Evolutionary conservation across 2,113 vertebrate genomes (phyloP), one percentile per base, ranked within the genome.

Genomic region (Chinchilla lanigera): DNA sequence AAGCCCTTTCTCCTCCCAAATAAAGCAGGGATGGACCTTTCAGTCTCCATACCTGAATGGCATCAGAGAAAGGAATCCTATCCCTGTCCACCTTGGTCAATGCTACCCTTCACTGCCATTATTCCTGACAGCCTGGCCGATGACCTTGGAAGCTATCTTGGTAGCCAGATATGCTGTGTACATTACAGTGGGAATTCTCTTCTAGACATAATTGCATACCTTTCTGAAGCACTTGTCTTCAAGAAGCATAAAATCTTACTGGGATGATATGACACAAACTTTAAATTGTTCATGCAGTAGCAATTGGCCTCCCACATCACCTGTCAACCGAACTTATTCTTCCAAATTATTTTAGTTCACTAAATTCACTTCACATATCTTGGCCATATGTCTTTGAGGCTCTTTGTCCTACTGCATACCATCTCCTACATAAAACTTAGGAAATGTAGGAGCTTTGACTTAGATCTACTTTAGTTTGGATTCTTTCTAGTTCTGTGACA

Each of bases 1-100:
- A 89, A 93, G 67, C 47, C 81, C 56, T 11, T 50, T 58, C 86
- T 63, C 80, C 82, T 20, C 82, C 94, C 95, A 86, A 86, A 98
- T 83, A 88, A 9, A 78, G 86, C 73, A 84, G 78, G 9, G 30
- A n/a, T 52, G 35, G 75, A 67, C 58, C 60, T 41, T 19, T 63
- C 47, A 1, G 67, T 28, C 69, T 83, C 38, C 58, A 35, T 30
- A 10, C 38, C 52, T 82, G 71, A 90, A 54, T 16, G 26, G 80
- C 19, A 63, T 47, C 63, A 41, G 58, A 50, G 38, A 87, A 28
- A 82, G 38, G 71, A 60, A 63, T 24, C 84, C 38, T 60, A 77
- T 22, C 8, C 22, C 90, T 85, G 81, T 92, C 60, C 1, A 16
- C 86, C 71, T 84, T 33, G 77, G 52, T 41, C 60, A 90, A 73